phyloP scores from a whole-genome alignment of 1,140 invertebrate genomes.

The Aradophagus sp. region DNA sequence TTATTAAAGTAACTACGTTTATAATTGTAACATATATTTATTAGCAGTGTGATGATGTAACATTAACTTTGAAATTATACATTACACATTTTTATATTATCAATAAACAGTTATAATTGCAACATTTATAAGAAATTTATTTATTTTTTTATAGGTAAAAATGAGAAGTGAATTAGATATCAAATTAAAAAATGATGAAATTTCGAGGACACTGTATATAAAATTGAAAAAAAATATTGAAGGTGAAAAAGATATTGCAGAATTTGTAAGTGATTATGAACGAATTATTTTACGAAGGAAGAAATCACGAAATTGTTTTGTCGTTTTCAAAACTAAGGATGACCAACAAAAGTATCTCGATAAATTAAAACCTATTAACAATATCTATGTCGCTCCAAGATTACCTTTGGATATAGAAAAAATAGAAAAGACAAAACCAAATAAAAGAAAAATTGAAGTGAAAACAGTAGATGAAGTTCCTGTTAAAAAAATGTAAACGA shows the following conservation, averaged over 20 bases:
- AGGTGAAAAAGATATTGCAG: constrained; percentile 8
- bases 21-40: no score
- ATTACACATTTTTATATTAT: no score
- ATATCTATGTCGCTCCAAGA: constrained; percentile 22
- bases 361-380: constrained; percentile 3
- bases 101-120: no score
- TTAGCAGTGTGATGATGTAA: no score
- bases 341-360: constrained; percentile 8
- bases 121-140: no score
- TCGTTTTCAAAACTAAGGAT: constrained; percentile 22
- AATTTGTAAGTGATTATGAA: constrained; percentile 26
- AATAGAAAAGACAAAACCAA: not conserved
- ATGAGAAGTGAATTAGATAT: constrained; percentile 1
- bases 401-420: not conserved
- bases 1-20: no score
- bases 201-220: constrained; percentile 24
- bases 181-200: constrained; percentile 30
- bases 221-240: constrained; percentile 18
- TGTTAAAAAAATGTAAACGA: constrained; percentile 10
- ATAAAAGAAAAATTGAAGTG: constrained; percentile 14
- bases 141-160: constrained; percentile 9
- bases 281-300: constrained; percentile 11
- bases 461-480: constrained; percentile 9
- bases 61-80: no score
- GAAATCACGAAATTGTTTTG: constrained; percentile 14